Evolutionary conservation across 2,113 vertebrate genomes (phyloP), one percentile per base, ranked within the genome.

Genomic region (Cricetomys ansorgei): DNA sequence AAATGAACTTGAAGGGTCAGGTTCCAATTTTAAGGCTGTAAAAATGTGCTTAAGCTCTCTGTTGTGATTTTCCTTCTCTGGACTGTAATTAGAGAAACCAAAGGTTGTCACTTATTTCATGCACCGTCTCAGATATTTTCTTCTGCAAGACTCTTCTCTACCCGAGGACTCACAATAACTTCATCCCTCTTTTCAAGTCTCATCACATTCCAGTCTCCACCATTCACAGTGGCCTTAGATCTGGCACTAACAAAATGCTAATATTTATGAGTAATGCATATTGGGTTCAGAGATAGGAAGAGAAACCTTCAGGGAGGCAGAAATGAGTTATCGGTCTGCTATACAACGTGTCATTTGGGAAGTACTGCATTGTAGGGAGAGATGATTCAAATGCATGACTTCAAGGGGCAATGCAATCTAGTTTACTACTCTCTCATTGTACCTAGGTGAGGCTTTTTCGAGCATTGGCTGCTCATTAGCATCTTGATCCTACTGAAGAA

Each of bases 321-420:
- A 92, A 76, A 95, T 96, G 96, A 97, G 96, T 97, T 97, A 97
- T 95, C 97, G 97, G 95, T 25, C 67, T 84, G 72, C 88, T 96
- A 95, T 95, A 95, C 88, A 95, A 96, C 76, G 90, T 98, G 96
- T 97, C 97, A 91, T 89, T 96, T 96, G 83, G 81, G 95, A 93
- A 94, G 67, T 75, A 85, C 88, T 9, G 69, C 88, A 72, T 94
- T 96, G 92, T 89, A 67, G 72, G 45, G 67, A 95, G 80, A 81
- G 92, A 92, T 48, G 88, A 95, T 94, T 97, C 93, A 96, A 95
- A 96, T 62, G 84, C 88, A 73, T 19, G 16, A 11, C 92, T 95
- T 96, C 88, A 91, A 91, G 94, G 94, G 77, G 90, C 90, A 57
- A 79, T 73, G 94, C 92, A 94, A 89, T 96, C 92, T 95, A 73